Evolutionary conservation across 1,140 invertebrate species (phyloP), one percentile per base, ranked within the genome.

Genomic region (Diabrotica undecimpunctata): DNA sequence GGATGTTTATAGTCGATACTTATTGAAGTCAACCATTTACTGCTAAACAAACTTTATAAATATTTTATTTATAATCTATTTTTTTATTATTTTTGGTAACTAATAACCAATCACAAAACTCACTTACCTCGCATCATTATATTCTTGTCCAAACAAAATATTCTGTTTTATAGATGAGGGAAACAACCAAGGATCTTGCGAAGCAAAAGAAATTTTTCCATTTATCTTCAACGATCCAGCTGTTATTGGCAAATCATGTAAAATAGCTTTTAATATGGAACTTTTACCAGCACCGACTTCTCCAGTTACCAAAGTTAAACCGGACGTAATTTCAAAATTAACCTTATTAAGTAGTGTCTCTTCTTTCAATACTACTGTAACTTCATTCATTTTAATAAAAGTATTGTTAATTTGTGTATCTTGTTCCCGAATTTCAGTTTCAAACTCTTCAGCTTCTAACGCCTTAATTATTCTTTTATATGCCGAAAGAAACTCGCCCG

Each of bases 231-330:
- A 38, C 4, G 69, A 78, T 4, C 93, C 93, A 1, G 77, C 71
- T 0, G 72, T 76, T 1, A 87, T 68, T 13, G 87, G 85, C 53
- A 93, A 74, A 75, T 95, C 93, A 13, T 85, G 80, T 1, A 95
- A 78, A 60, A 95, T 82, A 0, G 84, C 61, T 70, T 92, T 83
- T 0, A 92, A 76, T 0, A 92, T 69, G 0, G 89, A 90, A 11
- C 86, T 87, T 83, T 95, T 95, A 11, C 93, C 92, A 6, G 88
- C 82, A 12, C 92, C 92, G n/a, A 95, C 88, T 54, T 87, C 83
- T 35, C 93, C 93, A 51, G 91, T 86, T 0, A 94, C 75, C 5
- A 86, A 86, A 36, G 88, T 74, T 39, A 93, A 82, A 5, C 88
- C 87, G 5, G 82, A 77, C 60, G 79, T 73, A 0, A 86, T 81